phyloP scores from a whole-genome alignment of 2,797 vertebrate genomes.

The Hyperoplus lanceolatus region DNA sequence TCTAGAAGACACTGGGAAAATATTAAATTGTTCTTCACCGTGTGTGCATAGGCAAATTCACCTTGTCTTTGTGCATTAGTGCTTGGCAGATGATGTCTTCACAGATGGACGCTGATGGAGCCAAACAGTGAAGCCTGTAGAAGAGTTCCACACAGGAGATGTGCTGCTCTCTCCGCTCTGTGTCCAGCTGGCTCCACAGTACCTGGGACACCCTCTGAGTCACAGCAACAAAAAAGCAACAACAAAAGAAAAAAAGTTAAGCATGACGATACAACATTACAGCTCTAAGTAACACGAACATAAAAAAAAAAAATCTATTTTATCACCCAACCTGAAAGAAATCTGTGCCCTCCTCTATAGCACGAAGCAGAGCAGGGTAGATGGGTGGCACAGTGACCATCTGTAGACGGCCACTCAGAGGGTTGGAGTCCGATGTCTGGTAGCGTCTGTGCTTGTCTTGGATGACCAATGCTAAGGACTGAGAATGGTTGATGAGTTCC shows the following conservation, averaged over 20 bases:
- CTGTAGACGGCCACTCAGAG: conserved; percentile 92
- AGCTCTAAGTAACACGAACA: not conserved
- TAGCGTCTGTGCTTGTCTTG: conserved; percentile 94
- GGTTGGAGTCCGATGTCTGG: conserved; percentile 88
- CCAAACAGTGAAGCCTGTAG: conserved; percentile 95
- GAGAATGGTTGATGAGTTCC: conserved; percentile 96
- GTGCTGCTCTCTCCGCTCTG: conserved; percentile 93
- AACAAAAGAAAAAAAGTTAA: not conserved
- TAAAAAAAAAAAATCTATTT: not conserved
- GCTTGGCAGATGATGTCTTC: conserved; percentile 97
- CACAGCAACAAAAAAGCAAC: not conserved
- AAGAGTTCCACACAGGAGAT: conserved; percentile 95
- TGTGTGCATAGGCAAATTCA: conserved; percentile 53
- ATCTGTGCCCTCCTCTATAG: conserved; percentile 91
- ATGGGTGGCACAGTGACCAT: conserved; percentile 97
- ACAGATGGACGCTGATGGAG: conserved; percentile 92
- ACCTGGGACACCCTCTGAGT: conserved; percentile 91
- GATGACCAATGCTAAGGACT: conserved; percentile 95
- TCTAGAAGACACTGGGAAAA: not conserved
- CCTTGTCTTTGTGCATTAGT: conserved; percentile 92
- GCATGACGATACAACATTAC: not conserved
- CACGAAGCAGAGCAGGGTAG: conserved; percentile 86
- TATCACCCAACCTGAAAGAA: conserved; percentile 91
- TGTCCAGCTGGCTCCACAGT: conserved; percentile 95
- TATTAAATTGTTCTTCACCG: not conserved